phyloP scores from a whole-genome alignment of 2,888 invertebrate species.

The Trissolcus japonicus region DNA sequence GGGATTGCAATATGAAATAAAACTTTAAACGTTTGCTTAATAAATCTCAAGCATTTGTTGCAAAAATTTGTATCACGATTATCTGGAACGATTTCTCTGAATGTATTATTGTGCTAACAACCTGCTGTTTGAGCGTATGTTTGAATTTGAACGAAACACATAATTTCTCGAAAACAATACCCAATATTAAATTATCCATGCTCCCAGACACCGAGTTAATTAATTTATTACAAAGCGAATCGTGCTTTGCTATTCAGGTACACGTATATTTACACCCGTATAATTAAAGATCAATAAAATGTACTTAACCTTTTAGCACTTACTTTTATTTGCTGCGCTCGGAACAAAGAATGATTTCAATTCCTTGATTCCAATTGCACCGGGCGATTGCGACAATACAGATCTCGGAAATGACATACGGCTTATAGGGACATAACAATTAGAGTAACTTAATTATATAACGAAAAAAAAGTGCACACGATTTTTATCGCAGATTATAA shows the following conservation, averaged over 20 bases:
- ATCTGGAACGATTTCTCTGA: too few relatives aligned
- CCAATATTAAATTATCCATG: conserved; percentile 11
- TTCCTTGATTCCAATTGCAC: conserved; percentile 25
- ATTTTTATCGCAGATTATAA: conserved; percentile 19
- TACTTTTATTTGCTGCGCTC: conserved; percentile 10
- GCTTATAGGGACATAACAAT: conserved; percentile 25
- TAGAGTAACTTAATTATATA: conserved; percentile 19
- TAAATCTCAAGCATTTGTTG: neutral
- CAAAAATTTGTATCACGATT: conserved; percentile 1
- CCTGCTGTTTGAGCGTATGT: too few relatives aligned
- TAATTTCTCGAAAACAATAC: conserved; percentile 15
- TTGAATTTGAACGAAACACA: neutral
- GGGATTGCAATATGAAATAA: neutral
- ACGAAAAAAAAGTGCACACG: conserved; percentile 1
- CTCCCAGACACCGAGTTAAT: conserved; percentile 15
- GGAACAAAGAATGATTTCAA: conserved; percentile 18
- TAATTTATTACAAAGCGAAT: conserved; percentile 23
- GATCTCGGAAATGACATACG: conserved; percentile 25
- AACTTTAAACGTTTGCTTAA: neutral
- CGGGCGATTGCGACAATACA: conserved; percentile 18
- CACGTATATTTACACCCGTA: conserved; percentile 20
- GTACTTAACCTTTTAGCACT: conserved; percentile 31
- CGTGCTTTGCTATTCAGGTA: conserved; percentile 10
- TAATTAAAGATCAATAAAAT: conserved; percentile 25
- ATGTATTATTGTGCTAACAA: too few relatives aligned